These are phyloP conservation scores for Hydrolagus colliei DNA, from an alignment of 2,797 vertebrate genomes.

Conservation along the genomic window DNA sequence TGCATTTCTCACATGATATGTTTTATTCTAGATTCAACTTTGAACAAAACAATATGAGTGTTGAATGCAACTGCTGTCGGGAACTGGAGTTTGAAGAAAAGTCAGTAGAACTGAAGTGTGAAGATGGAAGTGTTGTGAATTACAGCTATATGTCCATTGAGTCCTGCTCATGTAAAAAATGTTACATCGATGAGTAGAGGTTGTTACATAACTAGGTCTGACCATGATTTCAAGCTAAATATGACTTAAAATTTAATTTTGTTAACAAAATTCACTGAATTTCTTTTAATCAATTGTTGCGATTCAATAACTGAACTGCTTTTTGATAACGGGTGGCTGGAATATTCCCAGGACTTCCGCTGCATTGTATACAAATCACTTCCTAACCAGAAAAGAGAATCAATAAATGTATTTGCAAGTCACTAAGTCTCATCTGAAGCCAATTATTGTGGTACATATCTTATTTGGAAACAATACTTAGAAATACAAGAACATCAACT, in stretches of 20 bases:
- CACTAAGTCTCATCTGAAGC: not conserved
- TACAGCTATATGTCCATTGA: not conserved
- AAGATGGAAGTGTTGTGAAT: not conserved
- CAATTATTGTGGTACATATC: no score
- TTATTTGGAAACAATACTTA: no score
- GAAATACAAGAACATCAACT: no score
- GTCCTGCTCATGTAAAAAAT: not conserved
- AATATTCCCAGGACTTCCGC: not conserved
- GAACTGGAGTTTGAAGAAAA: not conserved
- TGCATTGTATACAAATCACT: not conserved
- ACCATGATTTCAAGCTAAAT: not conserved
- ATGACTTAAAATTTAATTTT: not conserved
- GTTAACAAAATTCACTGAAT: not conserved
- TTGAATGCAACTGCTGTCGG: not conserved
- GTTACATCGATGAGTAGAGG: no score
- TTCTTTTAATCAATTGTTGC: not conserved
- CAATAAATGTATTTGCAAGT: constrained; percentile 16
- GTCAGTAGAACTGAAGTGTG: not conserved
- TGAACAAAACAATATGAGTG: not conserved
- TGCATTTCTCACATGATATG: not conserved
- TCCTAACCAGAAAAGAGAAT: not conserved
- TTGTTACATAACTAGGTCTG: not conserved
- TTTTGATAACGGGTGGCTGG: not conserved
- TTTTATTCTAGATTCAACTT: not conserved
- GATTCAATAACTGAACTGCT: not conserved